Percentiles rank a stretch among this genome's conserved stretches.
Evolutionary conservation across 2,888 invertebrate species (phyloP).

Genomic region (Ctenicera cuprea): DNA sequence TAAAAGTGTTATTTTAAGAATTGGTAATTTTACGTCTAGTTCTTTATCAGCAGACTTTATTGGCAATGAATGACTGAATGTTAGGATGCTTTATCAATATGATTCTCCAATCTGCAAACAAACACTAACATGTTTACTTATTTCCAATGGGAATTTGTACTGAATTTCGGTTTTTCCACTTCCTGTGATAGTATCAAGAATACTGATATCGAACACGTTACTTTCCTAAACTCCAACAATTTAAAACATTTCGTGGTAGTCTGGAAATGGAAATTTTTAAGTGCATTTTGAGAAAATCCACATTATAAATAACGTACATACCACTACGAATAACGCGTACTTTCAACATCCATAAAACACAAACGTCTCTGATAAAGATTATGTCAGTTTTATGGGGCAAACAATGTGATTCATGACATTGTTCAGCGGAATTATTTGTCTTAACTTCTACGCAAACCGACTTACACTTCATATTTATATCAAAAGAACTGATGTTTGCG

Average conservation of each 20-base stretch:
- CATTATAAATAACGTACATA: not conserved
- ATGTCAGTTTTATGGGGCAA: conserved; percentile 42
- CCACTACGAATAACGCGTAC: conserved; percentile 12
- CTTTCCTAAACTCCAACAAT: too few species aligned
- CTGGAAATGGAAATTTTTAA: not conserved
- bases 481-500: conserved; percentile 22
- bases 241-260: too few species aligned
- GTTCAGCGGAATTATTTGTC: conserved; percentile 44
- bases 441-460: conserved; percentile 38
- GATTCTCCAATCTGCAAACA: not conserved
- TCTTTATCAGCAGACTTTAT: too few species aligned
- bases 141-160: not conserved
- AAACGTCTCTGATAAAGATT: conserved; percentile 33
- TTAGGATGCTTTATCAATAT: not conserved
- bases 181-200: not conserved
- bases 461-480: conserved; percentile 33
- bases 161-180: conserved; percentile 3
- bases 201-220: too few species aligned
- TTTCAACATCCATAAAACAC: conserved; percentile 30
- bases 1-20: too few species aligned
- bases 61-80: too few species aligned
- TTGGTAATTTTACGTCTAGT: too few species aligned
- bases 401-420: conserved; percentile 47
- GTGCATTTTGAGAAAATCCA: not conserved
- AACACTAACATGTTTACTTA: not conserved